A percentile compares a stretch with the other conserved stretches of the same genome.
Evolutionary conservation across 2,888 invertebrate genomes (phyloP).

Genomic region (Acleris emargana): DNA sequence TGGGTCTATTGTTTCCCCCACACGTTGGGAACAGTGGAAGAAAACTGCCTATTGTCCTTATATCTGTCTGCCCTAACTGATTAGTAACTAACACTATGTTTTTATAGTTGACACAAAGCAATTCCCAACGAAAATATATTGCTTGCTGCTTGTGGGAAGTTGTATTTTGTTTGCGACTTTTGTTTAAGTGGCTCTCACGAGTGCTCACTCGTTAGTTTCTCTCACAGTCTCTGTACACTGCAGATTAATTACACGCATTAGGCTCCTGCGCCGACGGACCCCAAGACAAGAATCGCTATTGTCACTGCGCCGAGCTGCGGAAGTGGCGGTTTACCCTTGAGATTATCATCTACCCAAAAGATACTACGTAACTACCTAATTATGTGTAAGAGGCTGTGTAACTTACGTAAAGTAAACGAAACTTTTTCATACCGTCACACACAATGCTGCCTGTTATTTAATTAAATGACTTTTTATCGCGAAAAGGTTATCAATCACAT

Average conservation of each 20-base stretch:
- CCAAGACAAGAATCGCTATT: slow-evolving; percentile 50
- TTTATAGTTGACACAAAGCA: slow-evolving; percentile 70
- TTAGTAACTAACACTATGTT: slow-evolving; percentile 69
- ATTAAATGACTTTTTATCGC: slow-evolving; percentile 1
- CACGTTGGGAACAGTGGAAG: slow-evolving; percentile 59
- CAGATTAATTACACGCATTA: slow-evolving; percentile 67
- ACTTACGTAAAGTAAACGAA: background rate
- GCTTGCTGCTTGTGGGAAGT: slow-evolving; percentile 67
- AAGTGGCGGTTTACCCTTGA: slow-evolving; percentile 45
- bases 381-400: background rate
- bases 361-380: background rate
- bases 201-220: slow-evolving; percentile 56
- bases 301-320: slow-evolving; percentile 51
- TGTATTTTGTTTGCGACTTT: slow-evolving; percentile 64
- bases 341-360: slow-evolving; percentile 35
- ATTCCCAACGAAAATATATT: slow-evolving; percentile 63
- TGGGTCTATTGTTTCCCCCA: slow-evolving; percentile 51
- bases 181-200: slow-evolving; percentile 72
- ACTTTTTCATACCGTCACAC: too few relatives aligned
- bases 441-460: too few relatives aligned
- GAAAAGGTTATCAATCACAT: slow-evolving; percentile 15
- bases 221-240: slow-evolving; percentile 64
- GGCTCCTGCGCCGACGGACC: slow-evolving; percentile 50
- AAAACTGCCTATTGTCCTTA: slow-evolving; percentile 71
- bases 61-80: slow-evolving; percentile 67